Conservation (phyloP, 2,888 invertebrate species). For the Scaptomyza cyrtandrae region DNA sequence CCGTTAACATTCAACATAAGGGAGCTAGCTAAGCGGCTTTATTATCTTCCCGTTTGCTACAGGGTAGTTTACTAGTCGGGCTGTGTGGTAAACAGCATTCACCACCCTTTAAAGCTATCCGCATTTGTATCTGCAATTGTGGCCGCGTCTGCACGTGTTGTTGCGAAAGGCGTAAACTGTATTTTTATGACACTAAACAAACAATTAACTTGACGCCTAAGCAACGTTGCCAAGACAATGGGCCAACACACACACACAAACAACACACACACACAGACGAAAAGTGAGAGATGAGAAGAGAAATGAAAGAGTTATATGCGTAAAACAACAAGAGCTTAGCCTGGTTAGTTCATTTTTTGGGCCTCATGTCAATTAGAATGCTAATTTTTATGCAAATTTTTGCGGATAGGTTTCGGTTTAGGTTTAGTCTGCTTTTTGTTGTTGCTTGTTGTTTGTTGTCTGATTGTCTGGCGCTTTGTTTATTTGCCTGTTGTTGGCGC, state of each 20-base stretch:
- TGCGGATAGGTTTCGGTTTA: slow-evolving; percentile 57
- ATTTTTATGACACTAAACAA: slow-evolving; percentile 77
- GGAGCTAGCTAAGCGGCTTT: too few species aligned
- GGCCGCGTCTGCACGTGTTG: slow-evolving; percentile 66
- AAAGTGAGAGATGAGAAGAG: background rate
- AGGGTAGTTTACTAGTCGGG: slow-evolving; percentile 10
- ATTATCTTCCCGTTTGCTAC: background rate
- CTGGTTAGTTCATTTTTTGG: slow-evolving; percentile 66
- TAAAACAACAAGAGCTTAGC: slow-evolving; percentile 3
- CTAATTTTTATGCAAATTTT: slow-evolving; percentile 79
- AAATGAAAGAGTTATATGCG: background rate
- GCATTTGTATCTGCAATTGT: slow-evolving; percentile 49
- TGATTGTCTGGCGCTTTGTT: slow-evolving; percentile 48
- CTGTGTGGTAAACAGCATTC: background rate
- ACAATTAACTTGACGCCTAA: slow-evolving; percentile 70
- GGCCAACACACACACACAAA: slow-evolving; percentile 7
- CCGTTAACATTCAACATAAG: too few species aligned
- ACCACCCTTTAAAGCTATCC: background rate
- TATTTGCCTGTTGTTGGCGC: slow-evolving; percentile 54
- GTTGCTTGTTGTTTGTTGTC: slow-evolving; percentile 8
- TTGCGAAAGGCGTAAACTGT: slow-evolving; percentile 74
- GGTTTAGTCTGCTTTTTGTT: background rate
- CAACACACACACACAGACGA: background rate
- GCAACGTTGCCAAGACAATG: slow-evolving; percentile 41
- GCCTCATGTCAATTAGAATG: slow-evolving; percentile 77